A percentile compares a stretch with the other conserved stretches of the same genome.
Conservation (phyloP, 2,113 vertebrate species). For the Melanocharis versteri region DNA sequence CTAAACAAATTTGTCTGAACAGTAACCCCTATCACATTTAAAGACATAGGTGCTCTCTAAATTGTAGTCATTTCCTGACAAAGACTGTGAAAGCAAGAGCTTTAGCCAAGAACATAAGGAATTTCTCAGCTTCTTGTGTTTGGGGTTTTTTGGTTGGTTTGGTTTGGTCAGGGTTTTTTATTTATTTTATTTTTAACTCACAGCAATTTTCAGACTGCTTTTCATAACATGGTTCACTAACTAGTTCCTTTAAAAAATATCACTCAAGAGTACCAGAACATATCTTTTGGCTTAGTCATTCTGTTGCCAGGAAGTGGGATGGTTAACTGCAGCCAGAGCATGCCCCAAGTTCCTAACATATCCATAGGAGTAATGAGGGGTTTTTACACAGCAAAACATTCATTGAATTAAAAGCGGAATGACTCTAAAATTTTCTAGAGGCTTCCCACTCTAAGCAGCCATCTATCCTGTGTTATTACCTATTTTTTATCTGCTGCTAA, state of each 20-base stretch:
- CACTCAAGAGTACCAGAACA: neutral
- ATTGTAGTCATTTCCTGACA: neutral
- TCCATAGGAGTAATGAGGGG: neutral
- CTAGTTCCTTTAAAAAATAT: neutral
- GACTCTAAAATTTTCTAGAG: neutral
- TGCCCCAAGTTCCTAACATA: neutral
- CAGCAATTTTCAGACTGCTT: neutral
- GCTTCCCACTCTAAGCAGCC: neutral
- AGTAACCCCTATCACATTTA: neutral
- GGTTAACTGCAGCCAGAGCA: neutral
- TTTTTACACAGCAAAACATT: neutral
- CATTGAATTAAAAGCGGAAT: neutral
- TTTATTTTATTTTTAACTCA: neutral
- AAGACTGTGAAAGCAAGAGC: neutral
- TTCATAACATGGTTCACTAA: neutral
- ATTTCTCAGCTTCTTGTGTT: neutral
- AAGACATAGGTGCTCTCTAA: neutral
- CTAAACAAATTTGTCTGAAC: neutral
- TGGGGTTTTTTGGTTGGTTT: neutral
- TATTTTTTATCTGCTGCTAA: neutral
- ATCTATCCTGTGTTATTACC: neutral
- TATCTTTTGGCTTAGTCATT: neutral
- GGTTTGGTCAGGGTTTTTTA: rapidly evolving
- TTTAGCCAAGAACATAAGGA: neutral
- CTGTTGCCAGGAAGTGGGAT: neutral